Percentiles rank a stretch among this genome's conserved stretches.
These are phyloP conservation scores for Trissolcus basalis DNA, from an alignment of 1,140 invertebrate species.

Conservation along the genomic window DNA sequence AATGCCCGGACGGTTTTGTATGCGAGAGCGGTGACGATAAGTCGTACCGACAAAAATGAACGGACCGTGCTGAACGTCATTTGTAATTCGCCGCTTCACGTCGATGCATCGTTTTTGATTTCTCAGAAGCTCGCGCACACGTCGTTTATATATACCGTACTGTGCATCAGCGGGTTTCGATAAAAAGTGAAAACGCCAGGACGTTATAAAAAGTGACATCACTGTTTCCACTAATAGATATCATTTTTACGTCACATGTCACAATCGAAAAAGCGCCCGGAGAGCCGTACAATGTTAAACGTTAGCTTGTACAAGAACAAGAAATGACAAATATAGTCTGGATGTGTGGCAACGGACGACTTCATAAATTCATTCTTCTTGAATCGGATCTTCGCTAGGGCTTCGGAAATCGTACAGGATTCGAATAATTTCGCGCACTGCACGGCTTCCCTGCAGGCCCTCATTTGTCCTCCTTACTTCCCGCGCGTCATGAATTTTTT, in stretches of 20 bases:
- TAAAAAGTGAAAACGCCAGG: slow-evolving; percentile 53
- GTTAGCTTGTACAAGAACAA: too few relatives aligned
- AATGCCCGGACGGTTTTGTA: background rate
- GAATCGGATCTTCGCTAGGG: slow-evolving; percentile 68
- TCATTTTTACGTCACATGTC: too few relatives aligned
- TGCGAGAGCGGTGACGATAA: slow-evolving; percentile 25
- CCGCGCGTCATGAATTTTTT: slow-evolving; percentile 28
- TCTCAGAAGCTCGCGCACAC: slow-evolving; percentile 46
- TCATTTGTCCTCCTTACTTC: slow-evolving; percentile 40
- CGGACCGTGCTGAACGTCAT: slow-evolving; percentile 32
- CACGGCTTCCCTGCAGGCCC: slow-evolving; percentile 64
- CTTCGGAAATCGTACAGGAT: slow-evolving; percentile 76
- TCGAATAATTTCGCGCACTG: slow-evolving; percentile 72
- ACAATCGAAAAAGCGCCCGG: too few relatives aligned
- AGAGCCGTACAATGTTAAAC: too few relatives aligned
- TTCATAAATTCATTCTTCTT: slow-evolving; percentile 56
- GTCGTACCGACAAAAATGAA: slow-evolving; percentile 35
- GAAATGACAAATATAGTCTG: slow-evolving; percentile 48
- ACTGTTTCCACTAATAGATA: slow-evolving; percentile 51
- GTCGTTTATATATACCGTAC: slow-evolving; percentile 45
- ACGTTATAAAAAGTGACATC: slow-evolving; percentile 61
- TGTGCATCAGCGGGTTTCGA: slow-evolving; percentile 49
- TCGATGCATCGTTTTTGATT: slow-evolving; percentile 49
- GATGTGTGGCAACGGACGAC: slow-evolving; percentile 55
- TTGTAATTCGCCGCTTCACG: slow-evolving; percentile 49